phyloP scores from a whole-genome alignment of 2,113 vertebrate genomes.

The Salvelinus fontinalis region DNA sequence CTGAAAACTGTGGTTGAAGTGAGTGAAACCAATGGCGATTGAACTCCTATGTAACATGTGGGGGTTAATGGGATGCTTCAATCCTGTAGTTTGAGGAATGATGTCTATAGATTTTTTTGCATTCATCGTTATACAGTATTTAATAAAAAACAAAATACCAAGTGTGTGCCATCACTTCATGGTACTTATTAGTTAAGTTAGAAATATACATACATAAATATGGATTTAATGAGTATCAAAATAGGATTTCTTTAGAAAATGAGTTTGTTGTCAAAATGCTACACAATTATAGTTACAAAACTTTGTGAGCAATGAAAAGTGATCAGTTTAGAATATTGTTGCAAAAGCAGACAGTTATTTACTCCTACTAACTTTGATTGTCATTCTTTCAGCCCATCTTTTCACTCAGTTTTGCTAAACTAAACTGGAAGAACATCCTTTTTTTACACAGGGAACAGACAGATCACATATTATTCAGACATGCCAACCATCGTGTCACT shows the following conservation, averaged over 20 bases:
- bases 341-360: neutral
- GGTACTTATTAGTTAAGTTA: neutral
- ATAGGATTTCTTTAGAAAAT: neutral
- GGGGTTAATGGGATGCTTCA: neutral
- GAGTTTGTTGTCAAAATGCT: neutral
- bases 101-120: neutral
- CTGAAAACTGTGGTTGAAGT: neutral
- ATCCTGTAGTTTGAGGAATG: neutral
- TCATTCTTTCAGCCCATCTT: neutral
- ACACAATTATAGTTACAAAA: neutral
- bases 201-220: neutral
- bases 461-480: neutral
- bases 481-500: neutral
- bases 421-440: neutral
- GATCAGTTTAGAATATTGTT: neutral
- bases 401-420: neutral
- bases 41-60: neutral
- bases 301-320: neutral
- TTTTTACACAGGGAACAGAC: neutral
- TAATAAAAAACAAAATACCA: neutral
- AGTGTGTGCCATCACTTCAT: neutral
- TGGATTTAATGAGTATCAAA: neutral
- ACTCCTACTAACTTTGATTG: neutral
- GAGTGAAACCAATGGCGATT: neutral
- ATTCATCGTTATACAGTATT: conserved; percentile 1